phyloP scores from a whole-genome alignment of 2,797 vertebrate genomes.

The Myoxocephalus aenaeus region DNA sequence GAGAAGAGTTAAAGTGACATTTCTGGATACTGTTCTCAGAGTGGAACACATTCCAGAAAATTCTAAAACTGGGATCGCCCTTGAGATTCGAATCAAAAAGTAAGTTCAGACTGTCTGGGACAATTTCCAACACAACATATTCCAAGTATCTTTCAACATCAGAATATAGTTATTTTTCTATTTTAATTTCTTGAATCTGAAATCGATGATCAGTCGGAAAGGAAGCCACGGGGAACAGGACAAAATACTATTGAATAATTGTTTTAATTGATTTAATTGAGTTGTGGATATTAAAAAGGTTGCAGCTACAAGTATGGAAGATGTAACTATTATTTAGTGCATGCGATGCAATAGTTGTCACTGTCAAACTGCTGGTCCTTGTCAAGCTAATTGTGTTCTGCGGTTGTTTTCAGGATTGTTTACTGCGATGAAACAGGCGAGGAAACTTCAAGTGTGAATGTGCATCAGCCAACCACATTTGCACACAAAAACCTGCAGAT shows the following conservation, averaged over 20 bases:
- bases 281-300: neutral
- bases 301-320: neutral
- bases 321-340: neutral
- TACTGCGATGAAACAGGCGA: constrained; percentile 96
- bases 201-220: neutral
- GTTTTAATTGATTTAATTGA: neutral
- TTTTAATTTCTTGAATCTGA: neutral
- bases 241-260: neutral
- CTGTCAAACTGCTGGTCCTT: neutral
- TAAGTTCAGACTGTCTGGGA: constrained; percentile 72
- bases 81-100: constrained; percentile 95
- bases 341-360: neutral
- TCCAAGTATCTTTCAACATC: neutral
- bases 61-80: constrained; percentile 96
- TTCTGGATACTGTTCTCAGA: constrained; percentile 95
- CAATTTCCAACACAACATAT: neutral
- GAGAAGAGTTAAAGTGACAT: constrained; percentile 96
- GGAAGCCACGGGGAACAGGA: no score
- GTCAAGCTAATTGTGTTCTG: constrained; percentile 6
- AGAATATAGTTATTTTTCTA: neutral
- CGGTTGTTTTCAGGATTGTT: constrained; percentile 84
- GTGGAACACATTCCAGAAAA: constrained; percentile 97
- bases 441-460: constrained; percentile 91
- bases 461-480: constrained; percentile 95
- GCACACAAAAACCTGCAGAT: constrained; percentile 95